Evolutionary conservation across 2,113 vertebrate genomes (phyloP), one percentile per base, ranked within the genome.

Genomic region (Jaculus jaculus): DNA sequence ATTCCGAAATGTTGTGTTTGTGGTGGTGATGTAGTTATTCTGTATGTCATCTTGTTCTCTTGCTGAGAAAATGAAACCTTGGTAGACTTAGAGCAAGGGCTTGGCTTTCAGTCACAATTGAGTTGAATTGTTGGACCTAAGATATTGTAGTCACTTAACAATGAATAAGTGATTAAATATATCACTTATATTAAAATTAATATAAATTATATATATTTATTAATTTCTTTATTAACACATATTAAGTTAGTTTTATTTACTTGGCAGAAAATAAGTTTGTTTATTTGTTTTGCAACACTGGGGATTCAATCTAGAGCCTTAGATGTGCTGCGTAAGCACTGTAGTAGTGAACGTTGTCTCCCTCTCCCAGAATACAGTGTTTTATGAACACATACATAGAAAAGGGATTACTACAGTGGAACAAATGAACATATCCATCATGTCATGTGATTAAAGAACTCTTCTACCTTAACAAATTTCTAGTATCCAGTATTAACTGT

Each of bases 201-300:
- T n/a, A n/a, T n/a, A n/a, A n/a, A 66, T 75, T 89, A 58, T 86
- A 65, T 88, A 77, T 68, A 66, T 24, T 86, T 68, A 78, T 47
- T 72, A 79, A 32, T 61, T 71, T 85, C 30, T 89, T 87, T 63
- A 32, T 34, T 1, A 75, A 87, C 47, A 77, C 18, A 51, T n/a
- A 34, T 54, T 34, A 20, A 78, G 4, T 51, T 51, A 17, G 37
- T 72, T 72, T 63, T 75, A n/a, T 68, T 10, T n/a, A 16, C 63
- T 63, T 21, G 20, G 11, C 20, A 21, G 15, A 21, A 15, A 61
- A 12, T 61, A 61, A 8, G 42, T 47, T 47, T 47, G 42, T 47
- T 47, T 47, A 47, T 47, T 63, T 63, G 18, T 23, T 63, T 63
- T 63, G 61, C 24, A 28, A 24, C 65, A 30, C 65, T 30, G 11